Conservation (phyloP, 1,140 invertebrate genomes). For the Brachionus rubens region DNA sequence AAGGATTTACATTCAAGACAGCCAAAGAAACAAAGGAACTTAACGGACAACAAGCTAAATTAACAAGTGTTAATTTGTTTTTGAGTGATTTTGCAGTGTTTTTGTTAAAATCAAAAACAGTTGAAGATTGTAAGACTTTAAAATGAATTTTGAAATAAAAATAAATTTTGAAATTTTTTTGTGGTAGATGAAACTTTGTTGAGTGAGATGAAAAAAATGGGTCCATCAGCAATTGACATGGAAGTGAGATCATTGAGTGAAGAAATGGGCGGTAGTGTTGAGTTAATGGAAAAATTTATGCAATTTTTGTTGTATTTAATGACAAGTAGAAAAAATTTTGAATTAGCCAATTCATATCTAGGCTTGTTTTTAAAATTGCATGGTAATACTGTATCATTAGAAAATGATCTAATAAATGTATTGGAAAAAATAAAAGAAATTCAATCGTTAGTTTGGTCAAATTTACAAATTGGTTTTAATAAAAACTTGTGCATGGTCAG, state of each 20-base stretch:
- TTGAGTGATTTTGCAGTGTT: neutral
- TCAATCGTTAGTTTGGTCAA: conserved; percentile 68
- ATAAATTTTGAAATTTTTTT: neutral
- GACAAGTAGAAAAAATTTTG: conserved; percentile 76
- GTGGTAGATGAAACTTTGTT: conserved; percentile 63
- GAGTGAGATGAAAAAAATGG: conserved; percentile 73
- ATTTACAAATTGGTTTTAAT: conserved; percentile 70
- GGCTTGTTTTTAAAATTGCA: conserved; percentile 84
- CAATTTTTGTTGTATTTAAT: conserved; percentile 72
- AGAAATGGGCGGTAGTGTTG: conserved; percentile 68
- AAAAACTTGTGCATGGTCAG: conserved; percentile 71
- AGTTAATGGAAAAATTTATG: conserved; percentile 75
- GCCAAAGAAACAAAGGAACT: conserved; percentile 50
- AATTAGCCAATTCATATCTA: conserved; percentile 87
- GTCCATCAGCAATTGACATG: conserved; percentile 80
- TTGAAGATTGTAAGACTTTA: neutral
- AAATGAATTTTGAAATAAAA: neutral
- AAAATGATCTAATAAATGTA: conserved; percentile 63
- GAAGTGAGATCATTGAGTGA: conserved; percentile 78
- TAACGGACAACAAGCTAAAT: conserved; percentile 1
- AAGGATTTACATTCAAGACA: conserved; percentile 77
- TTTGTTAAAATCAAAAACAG: conserved; percentile 6
- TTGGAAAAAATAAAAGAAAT: conserved; percentile 65
- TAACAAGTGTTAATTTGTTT: neutral
- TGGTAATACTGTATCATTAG: conserved; percentile 66